Conservation (phyloP, 2,113 vertebrate genomes). For the Paracanthobrama guichenoti region DNA sequence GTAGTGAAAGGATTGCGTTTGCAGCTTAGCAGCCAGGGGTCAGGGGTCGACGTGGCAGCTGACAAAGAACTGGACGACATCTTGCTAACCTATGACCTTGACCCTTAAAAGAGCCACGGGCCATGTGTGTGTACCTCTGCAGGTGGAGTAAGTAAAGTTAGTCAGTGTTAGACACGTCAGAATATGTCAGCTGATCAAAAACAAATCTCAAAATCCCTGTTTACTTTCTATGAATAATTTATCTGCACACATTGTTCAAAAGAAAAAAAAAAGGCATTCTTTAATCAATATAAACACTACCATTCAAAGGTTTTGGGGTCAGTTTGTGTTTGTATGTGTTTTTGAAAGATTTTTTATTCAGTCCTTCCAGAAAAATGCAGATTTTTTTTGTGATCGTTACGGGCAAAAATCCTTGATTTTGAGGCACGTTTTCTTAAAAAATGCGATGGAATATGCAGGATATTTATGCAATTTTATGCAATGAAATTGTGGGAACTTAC, state of each 20-base stretch:
- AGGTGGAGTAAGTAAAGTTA: not conserved
- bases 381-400: no score
- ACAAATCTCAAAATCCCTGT: not conserved
- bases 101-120: constrained; percentile 5
- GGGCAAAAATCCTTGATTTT: no score
- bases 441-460: no score
- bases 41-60: constrained; percentile 32
- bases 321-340: not conserved
- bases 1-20: constrained; percentile 15
- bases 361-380: no score
- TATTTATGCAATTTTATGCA: no score
- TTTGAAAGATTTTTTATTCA: not conserved
- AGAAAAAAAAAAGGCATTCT: not conserved
- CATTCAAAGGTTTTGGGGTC: not conserved
- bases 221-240: not conserved
- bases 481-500: no score
- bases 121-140: not conserved
- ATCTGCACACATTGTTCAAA: not conserved
- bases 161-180: not conserved
- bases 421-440: no score
- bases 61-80: constrained; percentile 32
- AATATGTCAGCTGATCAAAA: not conserved
- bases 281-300: not conserved
- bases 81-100: constrained; percentile 48
- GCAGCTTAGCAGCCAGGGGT: constrained; percentile 25